Percentiles rank a stretch among this genome's conserved stretches.
Evolutionary conservation across 2,113 vertebrate species (phyloP).

Genomic region (Tyto alba): DNA sequence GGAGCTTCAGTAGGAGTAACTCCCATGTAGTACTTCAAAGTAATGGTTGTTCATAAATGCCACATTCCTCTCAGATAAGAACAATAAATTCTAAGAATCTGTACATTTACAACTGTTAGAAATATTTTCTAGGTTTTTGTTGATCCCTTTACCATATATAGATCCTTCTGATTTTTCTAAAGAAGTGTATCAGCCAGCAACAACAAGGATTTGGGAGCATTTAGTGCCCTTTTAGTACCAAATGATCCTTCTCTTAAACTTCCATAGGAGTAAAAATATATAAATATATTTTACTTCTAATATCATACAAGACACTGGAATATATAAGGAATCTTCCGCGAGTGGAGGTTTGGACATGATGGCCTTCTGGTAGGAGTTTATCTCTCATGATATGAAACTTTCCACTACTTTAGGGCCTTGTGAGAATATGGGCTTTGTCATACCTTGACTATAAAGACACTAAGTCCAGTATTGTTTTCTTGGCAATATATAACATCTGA

Average conservation of each 20-base stretch:
- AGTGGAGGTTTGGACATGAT: not conserved
- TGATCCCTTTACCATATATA: not conserved
- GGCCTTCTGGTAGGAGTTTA: not conserved
- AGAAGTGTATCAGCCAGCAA: not conserved
- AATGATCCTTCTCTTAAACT: not conserved
- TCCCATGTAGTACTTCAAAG: not conserved
- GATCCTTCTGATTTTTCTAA: not conserved
- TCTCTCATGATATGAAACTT: not conserved
- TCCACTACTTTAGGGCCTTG: not conserved
- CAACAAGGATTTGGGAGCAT: not conserved
- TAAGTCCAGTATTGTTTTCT: not conserved
- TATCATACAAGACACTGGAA: too few species aligned
- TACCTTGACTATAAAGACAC: not conserved
- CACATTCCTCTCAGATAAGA: not conserved
- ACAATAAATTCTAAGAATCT: not conserved
- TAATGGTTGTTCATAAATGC: not conserved
- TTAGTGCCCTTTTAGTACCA: not conserved
- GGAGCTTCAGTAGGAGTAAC: not conserved
- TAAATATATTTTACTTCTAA: not conserved
- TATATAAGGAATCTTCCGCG: not conserved
- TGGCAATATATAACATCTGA: not conserved
- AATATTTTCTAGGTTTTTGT: not conserved
- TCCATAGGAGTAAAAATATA: not conserved
- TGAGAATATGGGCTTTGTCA: not conserved
- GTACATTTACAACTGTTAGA: not conserved